Percentiles rank a stretch among this genome's conserved stretches.
Conservation (phyloP, 2,888 invertebrate species). For the Lysandra coridon region DNA sequence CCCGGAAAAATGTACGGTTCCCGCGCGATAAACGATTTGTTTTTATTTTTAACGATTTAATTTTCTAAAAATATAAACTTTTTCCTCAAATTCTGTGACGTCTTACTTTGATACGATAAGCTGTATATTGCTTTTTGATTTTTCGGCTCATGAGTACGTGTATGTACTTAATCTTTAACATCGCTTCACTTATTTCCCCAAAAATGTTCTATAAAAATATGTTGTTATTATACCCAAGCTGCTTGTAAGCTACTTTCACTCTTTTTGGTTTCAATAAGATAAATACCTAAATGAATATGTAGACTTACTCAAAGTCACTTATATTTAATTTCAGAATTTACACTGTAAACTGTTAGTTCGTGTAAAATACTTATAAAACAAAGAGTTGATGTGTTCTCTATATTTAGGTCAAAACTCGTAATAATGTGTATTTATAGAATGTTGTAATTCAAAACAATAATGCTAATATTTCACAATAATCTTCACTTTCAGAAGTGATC, state of each 20-base stretch:
- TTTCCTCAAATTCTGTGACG: not conserved
- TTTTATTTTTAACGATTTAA: not conserved
- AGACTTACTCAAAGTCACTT: too few relatives aligned
- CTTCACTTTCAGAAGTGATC: not conserved
- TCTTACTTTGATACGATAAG: not conserved
- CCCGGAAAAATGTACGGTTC: too few relatives aligned
- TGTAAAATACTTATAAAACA: too few relatives aligned
- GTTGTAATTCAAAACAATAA: not conserved
- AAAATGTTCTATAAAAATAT: not conserved
- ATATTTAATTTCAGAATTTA: too few relatives aligned
- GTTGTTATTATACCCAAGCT: not conserved
- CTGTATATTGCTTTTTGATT: not conserved
- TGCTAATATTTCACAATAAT: not conserved
- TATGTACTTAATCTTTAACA: not conserved
- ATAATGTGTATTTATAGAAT: not conserved
- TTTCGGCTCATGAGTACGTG: not conserved
- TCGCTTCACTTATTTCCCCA: not conserved
- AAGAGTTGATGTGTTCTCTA: not conserved
- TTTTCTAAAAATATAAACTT: not conserved
- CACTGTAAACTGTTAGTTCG: too few relatives aligned
- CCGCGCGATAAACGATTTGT: too few relatives aligned
- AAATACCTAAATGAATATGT: too few relatives aligned
- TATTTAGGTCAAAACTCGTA: not conserved
- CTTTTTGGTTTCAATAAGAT: too few relatives aligned
- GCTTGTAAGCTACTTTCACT: not conserved